Base-by-base conservation (phyloP, 1,140 invertebrate species). In the Kradibia gibbosae region DNA sequence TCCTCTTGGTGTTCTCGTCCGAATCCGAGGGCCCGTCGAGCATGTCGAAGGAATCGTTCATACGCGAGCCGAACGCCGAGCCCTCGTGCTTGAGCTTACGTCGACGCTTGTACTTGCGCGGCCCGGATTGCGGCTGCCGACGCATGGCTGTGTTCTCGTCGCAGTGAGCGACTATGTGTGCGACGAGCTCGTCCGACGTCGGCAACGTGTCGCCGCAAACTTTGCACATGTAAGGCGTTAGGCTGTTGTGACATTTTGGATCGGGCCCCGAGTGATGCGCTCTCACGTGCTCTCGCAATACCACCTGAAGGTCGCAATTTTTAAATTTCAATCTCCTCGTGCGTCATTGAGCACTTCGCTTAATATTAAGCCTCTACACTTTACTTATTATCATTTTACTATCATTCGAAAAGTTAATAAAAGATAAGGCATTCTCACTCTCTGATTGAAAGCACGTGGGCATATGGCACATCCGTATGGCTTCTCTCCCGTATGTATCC, bases 401-500 rank as follows among this genome's bases (percentile, higher is more conserved):
- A n/a, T n/a, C n/a, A n/a, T n/a, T n/a, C n/a, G n/a, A n/a, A n/a
- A n/a, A n/a, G n/a, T n/a, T n/a, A n/a, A n/a, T n/a, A n/a, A n/a
- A n/a, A n/a, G n/a, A n/a, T n/a, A n/a, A n/a, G 7, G 17, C 36
- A 67, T 60, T 81, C 88, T 88, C 84, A 93, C 92, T 85, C 96
- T 93, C 88, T 96, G 96, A 92, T 96, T 96, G 86, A 96, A 96
- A 36, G 95, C 95, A 71, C 95, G 93, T 17, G 95, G 95, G 90
- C 99, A 99, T 60, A 98, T 95, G n/a, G 97, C 95, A 88, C 99
- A 99, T 48, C 95, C 96, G 90, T 98, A 99, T 22, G 98, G 97
- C 90, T 99, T 99, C 86, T 98, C 97, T 17, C 97, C 96, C 0
- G 98, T 98, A 87, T 99, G 98, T 60, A 99, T 99, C 81, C 99